Base-by-base conservation (phyloP, 2,113 vertebrate genomes). In the Paralichthys olivaceus region DNA sequence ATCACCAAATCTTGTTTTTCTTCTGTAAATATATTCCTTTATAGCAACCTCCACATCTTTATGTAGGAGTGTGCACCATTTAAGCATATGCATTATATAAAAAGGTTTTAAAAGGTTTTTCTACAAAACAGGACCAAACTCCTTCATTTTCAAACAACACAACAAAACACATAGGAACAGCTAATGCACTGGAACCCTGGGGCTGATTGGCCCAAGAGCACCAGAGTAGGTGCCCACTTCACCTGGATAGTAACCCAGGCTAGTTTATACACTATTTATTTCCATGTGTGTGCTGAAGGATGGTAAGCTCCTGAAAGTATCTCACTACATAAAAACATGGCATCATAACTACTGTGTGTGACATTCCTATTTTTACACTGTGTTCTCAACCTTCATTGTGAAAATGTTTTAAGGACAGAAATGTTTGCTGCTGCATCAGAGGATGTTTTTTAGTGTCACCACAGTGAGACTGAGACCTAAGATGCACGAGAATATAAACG, bases 401-500 rank as follows among this genome's bases (percentile, higher is more conserved):
- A 71, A 43, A 53, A 54, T 37, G n/a, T 26, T 54, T 45, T 20
- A 22, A 40, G 20, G 47, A 64, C 58, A 77, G 14, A 78, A 64
- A 26, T 58, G 23, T 75, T 62, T 47, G 40, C 40, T 7, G 5
- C 19, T 45, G 17, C 40, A 55, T 54, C 61, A 49, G 23, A 77
- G 8, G 43, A 12, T 45, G 14, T 51, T 62, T 68, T 65, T 51
- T 5, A 5, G 25, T 45, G 34, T 72, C 61, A 43, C 20, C 19
- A 25, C 43, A 64, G 4, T 2, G 4, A 54, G 49, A 8, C 28
- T 54, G 26, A 75, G 40, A 57, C 72, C 65, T 11, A 56, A 65
- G 51, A 26, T 47, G 7, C 11, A 55, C 40, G 20, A 72, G 37
- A 69, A 75, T 37, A 20, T 73, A 83, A 83, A 85, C 26, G 13